phyloP scores from a whole-genome alignment of 1,140 invertebrate genomes.

The Drosophila trapezifrons region DNA sequence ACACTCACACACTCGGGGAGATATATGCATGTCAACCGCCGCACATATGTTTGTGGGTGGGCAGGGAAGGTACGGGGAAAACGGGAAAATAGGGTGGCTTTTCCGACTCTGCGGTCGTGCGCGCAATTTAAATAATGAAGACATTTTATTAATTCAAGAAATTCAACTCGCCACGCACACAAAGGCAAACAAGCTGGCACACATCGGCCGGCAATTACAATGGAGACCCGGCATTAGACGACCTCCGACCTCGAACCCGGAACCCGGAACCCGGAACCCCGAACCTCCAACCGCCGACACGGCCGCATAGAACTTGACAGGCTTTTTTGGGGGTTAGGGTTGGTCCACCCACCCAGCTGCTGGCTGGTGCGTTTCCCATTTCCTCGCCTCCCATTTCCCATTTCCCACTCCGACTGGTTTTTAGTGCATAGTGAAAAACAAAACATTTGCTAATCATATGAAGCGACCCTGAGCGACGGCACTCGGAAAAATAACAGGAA shows the following conservation, averaged over 20 bases:
- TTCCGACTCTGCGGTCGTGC: conserved; percentile 65
- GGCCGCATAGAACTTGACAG: conserved; percentile 44
- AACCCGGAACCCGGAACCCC: neutral
- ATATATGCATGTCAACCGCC: conserved; percentile 46
- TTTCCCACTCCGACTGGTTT: conserved; percentile 44
- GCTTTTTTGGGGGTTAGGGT: conserved; percentile 47
- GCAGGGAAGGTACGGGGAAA: neutral
- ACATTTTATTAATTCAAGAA: conserved; percentile 83
- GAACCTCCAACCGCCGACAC: conserved; percentile 22
- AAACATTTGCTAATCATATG: conserved; percentile 82
- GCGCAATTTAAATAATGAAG: conserved; percentile 82
- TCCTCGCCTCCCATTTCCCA: conserved; percentile 34
- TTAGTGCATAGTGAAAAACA: conserved; percentile 80
- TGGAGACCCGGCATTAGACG: conserved; percentile 71
- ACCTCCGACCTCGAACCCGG: conserved; percentile 46
- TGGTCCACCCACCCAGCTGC: conserved; percentile 5
- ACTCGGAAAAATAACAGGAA: conserved; percentile 29
- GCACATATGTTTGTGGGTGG: conserved; percentile 38
- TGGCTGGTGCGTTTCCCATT: conserved; percentile 45
- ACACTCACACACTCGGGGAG: conserved; percentile 16
- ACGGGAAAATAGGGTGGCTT: conserved; percentile 26
- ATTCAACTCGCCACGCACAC: conserved; percentile 67
- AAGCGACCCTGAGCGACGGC: conserved; percentile 29
- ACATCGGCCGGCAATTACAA: conserved; percentile 60
- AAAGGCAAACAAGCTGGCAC: conserved; percentile 27